phyloP scores from a whole-genome alignment of 1,140 invertebrate species.

The Popillia japonica region DNA sequence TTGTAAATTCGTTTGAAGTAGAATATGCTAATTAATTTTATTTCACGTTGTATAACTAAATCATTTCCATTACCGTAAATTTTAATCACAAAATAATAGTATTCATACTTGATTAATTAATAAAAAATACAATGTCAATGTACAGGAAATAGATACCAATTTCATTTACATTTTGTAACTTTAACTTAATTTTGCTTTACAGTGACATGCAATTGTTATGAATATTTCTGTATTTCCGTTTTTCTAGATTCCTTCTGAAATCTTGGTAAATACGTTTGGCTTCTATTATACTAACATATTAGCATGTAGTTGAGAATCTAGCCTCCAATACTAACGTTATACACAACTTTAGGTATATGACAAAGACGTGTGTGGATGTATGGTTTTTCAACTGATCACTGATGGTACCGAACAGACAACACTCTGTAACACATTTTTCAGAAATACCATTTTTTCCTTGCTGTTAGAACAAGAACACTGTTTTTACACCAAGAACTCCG shows the following conservation, averaged over 20 bases:
- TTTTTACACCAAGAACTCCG: constrained; percentile 35
- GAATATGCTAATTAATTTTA: no score
- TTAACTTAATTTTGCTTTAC: no score
- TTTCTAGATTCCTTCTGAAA: not conserved
- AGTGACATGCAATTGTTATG: no score
- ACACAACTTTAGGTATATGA: constrained; percentile 21
- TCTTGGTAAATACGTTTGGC: not conserved
- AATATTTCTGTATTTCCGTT: not conserved
- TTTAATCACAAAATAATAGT: no score
- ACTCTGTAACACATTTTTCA: constrained; percentile 41
- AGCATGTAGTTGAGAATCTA: constrained; percentile 13
- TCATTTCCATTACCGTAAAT: no score
- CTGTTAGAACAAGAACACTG: constrained; percentile 27
- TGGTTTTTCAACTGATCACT: constrained; percentile 17
- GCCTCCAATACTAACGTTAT: not conserved
- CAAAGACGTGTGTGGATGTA: constrained; percentile 30
- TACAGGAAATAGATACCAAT: no score
- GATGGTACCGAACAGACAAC: constrained; percentile 22
- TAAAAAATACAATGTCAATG: no score
- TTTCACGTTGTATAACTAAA: no score
- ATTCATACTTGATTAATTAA: no score
- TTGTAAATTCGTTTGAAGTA: no score
- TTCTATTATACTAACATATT: constrained; percentile 19
- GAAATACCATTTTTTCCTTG: constrained; percentile 22
- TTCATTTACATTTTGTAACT: no score